Percentiles rank a stretch among this genome's conserved stretches.
phyloP scores from a whole-genome alignment of 1,140 invertebrate genomes.

The Drosophila ogumai region DNA sequence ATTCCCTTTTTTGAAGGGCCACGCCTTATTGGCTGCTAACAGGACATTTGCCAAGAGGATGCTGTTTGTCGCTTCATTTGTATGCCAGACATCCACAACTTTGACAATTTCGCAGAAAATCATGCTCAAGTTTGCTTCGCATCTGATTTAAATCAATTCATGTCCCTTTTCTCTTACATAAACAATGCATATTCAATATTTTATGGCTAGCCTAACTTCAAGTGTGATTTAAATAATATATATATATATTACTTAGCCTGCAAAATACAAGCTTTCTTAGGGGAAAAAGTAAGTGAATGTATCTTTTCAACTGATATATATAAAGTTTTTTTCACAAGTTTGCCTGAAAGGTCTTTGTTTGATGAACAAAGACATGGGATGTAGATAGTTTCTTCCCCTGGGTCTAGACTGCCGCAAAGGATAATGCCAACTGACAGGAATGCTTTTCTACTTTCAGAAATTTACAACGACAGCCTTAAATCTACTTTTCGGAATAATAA shows the following conservation, averaged over 20 bases:
- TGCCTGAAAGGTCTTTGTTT: slow-evolving; percentile 7
- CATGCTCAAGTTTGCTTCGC: slow-evolving; percentile 23
- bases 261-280: not conserved
- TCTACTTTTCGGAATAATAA: slow-evolving; percentile 5
- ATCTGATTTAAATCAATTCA: slow-evolving; percentile 49
- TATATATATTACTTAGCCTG: not conserved
- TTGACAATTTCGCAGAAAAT: slow-evolving; percentile 38
- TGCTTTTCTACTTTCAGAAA: slow-evolving; percentile 2
- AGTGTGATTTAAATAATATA: not conserved
- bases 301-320: not conserved
- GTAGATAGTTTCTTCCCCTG: not conserved
- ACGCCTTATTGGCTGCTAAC: slow-evolving; percentile 55
- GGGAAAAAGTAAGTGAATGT: not conserved
- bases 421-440: slow-evolving; percentile 14
- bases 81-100: slow-evolving; percentile 39
- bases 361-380: slow-evolving; percentile 10
- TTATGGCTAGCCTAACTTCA: not conserved
- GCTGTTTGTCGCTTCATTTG: slow-evolving; percentile 48
- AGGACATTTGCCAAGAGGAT: slow-evolving; percentile 38
- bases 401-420: not conserved
- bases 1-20: slow-evolving; percentile 29
- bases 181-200: slow-evolving; percentile 29
- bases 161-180: not conserved
- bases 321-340: not conserved
- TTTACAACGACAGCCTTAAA: slow-evolving; percentile 2